These are phyloP conservation scores for Zelostemma sp. DNA, from an alignment of 1,140 invertebrate species.

Conservation along the genomic window DNA sequence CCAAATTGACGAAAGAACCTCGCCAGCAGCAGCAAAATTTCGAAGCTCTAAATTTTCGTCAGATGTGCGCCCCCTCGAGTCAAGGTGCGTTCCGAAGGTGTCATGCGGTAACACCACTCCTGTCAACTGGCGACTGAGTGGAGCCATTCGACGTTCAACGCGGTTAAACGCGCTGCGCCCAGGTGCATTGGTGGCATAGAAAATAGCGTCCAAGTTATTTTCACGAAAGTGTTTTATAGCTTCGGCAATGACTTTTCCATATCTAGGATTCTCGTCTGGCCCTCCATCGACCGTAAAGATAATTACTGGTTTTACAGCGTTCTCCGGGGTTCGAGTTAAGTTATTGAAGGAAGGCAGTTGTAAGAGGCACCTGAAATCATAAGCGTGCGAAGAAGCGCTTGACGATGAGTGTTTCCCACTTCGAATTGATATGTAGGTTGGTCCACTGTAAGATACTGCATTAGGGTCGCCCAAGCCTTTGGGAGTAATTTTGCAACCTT, in stretches of 20 bases:
- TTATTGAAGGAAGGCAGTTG: background rate
- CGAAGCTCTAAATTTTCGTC: no score
- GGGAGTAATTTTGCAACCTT: constrained; percentile 9
- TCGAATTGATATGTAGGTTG: constrained; percentile 59
- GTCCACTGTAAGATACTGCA: constrained; percentile 57
- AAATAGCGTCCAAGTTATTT: constrained; percentile 35
- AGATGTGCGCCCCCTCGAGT: constrained; percentile 14
- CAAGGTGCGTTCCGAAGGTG: constrained; percentile 58
- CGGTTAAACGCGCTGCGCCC: constrained; percentile 55
- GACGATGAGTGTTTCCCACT: constrained; percentile 52
- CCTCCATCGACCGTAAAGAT: background rate
- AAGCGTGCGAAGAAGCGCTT: constrained; percentile 54
- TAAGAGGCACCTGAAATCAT: constrained; percentile 39
- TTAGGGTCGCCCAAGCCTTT: constrained; percentile 42
- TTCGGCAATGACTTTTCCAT: background rate
- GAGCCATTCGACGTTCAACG: constrained; percentile 56
- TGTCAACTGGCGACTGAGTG: constrained; percentile 33
- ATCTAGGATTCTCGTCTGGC: no score
- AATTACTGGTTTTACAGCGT: background rate
- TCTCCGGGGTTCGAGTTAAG: background rate
- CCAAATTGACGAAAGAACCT: no score
- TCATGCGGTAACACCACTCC: constrained; percentile 60
- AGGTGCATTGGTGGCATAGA: constrained; percentile 62
- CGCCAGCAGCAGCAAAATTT: no score
- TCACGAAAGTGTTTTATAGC: background rate